phyloP scores from a whole-genome alignment of 37 sponge, comb jelly and placozoan genomes.

The Ianthella basta region DNA sequence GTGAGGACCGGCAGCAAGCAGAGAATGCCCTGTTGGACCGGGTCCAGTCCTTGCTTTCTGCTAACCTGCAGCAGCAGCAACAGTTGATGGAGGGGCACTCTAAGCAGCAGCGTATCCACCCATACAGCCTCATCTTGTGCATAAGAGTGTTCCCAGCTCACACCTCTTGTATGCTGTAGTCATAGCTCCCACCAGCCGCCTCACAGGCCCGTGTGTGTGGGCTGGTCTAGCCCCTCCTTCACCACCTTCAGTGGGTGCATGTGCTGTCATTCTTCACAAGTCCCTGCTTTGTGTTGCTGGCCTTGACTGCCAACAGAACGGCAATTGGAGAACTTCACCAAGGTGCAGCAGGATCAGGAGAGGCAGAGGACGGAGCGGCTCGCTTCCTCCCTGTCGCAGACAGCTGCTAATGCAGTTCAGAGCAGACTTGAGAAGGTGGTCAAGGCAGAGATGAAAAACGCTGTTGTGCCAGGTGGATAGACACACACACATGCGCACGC shows the following conservation, averaged over 20 bases:
- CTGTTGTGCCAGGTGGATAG: constrained; percentile 67
- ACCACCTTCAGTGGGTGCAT: no score
- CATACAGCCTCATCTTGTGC: not conserved
- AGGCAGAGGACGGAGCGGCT: constrained; percentile 69
- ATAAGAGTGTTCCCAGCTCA: no score
- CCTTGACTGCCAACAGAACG: constrained; percentile 65
- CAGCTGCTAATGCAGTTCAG: constrained; percentile 49
- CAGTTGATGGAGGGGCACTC: constrained; percentile 12
- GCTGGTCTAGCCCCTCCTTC: no score
- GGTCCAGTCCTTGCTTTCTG: not conserved
- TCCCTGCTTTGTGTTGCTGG: not conserved
- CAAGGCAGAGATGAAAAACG: constrained; percentile 77
- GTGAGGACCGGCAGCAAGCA: constrained; percentile 3
- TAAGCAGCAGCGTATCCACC: constrained; percentile 60
- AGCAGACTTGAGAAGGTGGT: constrained; percentile 78
- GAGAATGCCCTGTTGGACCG: constrained; percentile 11
- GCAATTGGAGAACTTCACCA: constrained; percentile 44
- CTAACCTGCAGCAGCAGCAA: constrained; percentile 22
- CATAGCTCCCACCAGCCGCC: no score
- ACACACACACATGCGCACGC: no score
- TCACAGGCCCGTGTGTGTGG: no score
- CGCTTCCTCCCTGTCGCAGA: constrained; percentile 45
- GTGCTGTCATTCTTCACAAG: not conserved
- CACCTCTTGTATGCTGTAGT: not conserved
- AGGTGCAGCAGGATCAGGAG: constrained; percentile 49